A percentile compares a stretch with the other conserved stretches of the same genome.
Evolutionary conservation across 2,888 invertebrate genomes (phyloP).

Genomic region (Sinopyrophorus schimmeli): DNA sequence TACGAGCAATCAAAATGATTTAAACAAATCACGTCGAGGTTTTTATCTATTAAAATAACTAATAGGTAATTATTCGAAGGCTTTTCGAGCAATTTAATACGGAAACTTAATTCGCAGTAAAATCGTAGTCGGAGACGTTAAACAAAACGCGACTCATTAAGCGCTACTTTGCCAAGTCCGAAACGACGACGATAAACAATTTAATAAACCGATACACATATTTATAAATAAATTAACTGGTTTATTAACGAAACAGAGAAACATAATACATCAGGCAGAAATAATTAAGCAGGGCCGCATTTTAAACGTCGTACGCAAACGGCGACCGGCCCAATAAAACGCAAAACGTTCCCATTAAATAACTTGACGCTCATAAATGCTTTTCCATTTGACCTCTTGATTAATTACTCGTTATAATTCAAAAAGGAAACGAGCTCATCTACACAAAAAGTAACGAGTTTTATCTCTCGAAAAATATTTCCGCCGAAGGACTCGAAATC

Average conservation of each 20-base stretch:
- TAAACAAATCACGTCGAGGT: no score
- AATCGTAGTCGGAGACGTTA: no score
- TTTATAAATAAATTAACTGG: no score
- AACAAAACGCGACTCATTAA: no score
- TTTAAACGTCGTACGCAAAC: conserved; percentile 11
- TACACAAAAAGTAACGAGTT: conserved; percentile 18
- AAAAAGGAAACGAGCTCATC: conserved; percentile 12
- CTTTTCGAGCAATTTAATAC: no score
- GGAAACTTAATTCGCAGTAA: no score
- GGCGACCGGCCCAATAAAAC: conserved; percentile 12
- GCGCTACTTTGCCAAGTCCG: no score
- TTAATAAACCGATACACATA: no score
- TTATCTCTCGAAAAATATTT: conserved; percentile 26
- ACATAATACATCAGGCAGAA: conserved; percentile 10
- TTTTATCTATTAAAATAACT: no score
- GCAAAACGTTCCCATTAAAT: conserved; percentile 10
- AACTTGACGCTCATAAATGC: conserved; percentile 12
- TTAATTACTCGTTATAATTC: conserved; percentile 12
- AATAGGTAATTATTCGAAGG: no score
- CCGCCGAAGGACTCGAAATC: conserved; percentile 35
- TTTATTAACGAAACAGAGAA: conserved; percentile 7
- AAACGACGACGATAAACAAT: no score
- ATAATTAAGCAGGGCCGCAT: conserved; percentile 12
- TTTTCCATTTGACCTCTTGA: conserved; percentile 5
- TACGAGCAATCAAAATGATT: no score